These are phyloP conservation scores for Eristalis pertinax DNA, from an alignment of 2,888 invertebrate species.

Conservation along the genomic window DNA sequence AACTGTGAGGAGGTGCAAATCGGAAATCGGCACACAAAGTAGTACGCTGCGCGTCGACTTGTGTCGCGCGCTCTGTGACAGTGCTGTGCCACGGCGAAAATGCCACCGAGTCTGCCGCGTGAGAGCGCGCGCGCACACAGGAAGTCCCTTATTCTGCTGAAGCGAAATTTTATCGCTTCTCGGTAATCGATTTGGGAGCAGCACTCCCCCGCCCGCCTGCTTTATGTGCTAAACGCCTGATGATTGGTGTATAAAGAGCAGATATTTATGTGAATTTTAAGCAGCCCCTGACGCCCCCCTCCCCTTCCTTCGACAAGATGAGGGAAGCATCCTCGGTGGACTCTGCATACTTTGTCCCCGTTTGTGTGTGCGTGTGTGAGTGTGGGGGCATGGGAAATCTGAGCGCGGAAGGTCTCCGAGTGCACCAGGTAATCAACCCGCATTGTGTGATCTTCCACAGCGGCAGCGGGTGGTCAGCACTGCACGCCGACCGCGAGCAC, in stretches of 20 bases:
- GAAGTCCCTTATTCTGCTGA: conserved; percentile 63
- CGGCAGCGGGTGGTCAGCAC: conserved; percentile 71
- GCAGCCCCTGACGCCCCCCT: conserved; percentile 13
- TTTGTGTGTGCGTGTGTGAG: background rate
- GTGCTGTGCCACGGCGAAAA: conserved; percentile 10
- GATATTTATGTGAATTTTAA: conserved; percentile 71
- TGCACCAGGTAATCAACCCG: conserved; percentile 70
- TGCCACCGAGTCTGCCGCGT: conserved; percentile 61
- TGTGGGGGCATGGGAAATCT: conserved; percentile 33
- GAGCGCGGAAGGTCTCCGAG: conserved; percentile 43
- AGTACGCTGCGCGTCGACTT: conserved; percentile 36
- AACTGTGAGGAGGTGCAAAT: conserved; percentile 53
- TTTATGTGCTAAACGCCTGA: conserved; percentile 71
- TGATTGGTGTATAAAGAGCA: conserved; percentile 69
- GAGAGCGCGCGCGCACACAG: conserved; percentile 25
- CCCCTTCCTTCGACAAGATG: background rate
- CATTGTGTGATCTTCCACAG: conserved; percentile 66
- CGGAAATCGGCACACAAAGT: conserved; percentile 12
- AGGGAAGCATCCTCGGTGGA: conserved; percentile 3
- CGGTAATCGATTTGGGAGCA: conserved; percentile 67
- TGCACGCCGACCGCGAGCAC: conserved; percentile 1
- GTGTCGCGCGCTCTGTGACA: conserved; percentile 31
- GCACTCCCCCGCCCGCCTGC: background rate
- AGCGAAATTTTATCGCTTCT: conserved; percentile 70
- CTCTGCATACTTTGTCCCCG: conserved; percentile 58